phyloP scores from a whole-genome alignment of 1,140 invertebrate genomes.

The Cyphomyrmex costatus region DNA sequence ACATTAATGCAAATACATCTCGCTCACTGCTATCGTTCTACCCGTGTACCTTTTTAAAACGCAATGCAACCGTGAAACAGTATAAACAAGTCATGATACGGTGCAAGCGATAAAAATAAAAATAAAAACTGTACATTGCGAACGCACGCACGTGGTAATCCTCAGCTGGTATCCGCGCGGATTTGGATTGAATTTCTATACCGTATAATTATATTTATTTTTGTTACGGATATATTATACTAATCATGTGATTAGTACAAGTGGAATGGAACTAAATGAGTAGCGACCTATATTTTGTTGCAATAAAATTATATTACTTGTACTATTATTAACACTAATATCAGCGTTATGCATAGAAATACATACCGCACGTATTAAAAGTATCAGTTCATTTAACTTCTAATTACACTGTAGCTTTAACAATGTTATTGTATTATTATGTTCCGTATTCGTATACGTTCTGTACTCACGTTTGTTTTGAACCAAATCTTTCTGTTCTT shows the following conservation, averaged over 20 bases:
- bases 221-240: neutral
- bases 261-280: neutral
- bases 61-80: neutral
- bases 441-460: neutral
- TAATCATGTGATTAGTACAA: conserved; percentile 20
- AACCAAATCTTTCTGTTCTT: neutral
- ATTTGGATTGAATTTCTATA: conserved; percentile 10
- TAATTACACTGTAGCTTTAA: neutral
- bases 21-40: neutral
- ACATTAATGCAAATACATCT: conserved; percentile 52
- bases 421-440: neutral
- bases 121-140: neutral
- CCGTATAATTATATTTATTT: neutral
- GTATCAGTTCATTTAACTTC: conserved; percentile 10
- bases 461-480: neutral
- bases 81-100: conserved; percentile 38
- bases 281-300: conserved; percentile 12
- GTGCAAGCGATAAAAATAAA: neutral
- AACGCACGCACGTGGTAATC: conserved; percentile 9
- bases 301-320: neutral
- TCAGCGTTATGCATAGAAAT: neutral
- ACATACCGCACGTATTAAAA: neutral
- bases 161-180: neutral
- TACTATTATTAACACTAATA: neutral
- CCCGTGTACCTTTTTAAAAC: conserved; percentile 22